Percentiles rank a stretch among this genome's conserved stretches.
Evolutionary conservation across 2,888 invertebrate genomes (phyloP).

Genomic region (Clunio marinus): DNA sequence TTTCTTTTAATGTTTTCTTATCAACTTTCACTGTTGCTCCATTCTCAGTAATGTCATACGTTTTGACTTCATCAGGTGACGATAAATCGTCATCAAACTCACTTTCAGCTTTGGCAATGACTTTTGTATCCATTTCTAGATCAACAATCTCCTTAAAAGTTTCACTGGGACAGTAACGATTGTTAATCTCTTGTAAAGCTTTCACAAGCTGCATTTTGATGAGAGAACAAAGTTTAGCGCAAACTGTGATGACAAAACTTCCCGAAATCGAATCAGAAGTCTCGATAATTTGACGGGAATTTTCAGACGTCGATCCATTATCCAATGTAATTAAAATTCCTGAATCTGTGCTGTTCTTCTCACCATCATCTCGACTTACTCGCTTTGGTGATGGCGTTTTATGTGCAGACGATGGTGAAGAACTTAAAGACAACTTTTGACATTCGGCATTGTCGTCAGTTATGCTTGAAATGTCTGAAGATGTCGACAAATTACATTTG

Average conservation of each 20-base stretch:
- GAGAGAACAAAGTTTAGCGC: slow-evolving; percentile 71
- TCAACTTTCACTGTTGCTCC: slow-evolving; percentile 45
- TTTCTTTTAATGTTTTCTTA: slow-evolving; percentile 44
- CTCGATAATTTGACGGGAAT: slow-evolving; percentile 20
- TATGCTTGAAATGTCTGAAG: slow-evolving; percentile 39
- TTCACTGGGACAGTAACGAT: slow-evolving; percentile 39
- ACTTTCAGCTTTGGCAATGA: slow-evolving; percentile 37
- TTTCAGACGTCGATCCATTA: slow-evolving; percentile 19
- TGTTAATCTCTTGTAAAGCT: slow-evolving; percentile 62
- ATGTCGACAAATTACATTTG: slow-evolving; percentile 39
- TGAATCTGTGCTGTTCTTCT: slow-evolving; percentile 31
- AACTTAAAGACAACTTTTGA: slow-evolving; percentile 20
- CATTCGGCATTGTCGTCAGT: slow-evolving; percentile 29
- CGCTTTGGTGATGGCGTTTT: slow-evolving; percentile 32
- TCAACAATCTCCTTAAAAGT: slow-evolving; percentile 40
- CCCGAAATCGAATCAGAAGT: slow-evolving; percentile 47
- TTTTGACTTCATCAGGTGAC: slow-evolving; percentile 20
- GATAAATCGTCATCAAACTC: slow-evolving; percentile 39
- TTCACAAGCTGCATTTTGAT: slow-evolving; percentile 74
- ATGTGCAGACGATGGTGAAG: slow-evolving; percentile 18
- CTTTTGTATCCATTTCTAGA: slow-evolving; percentile 40
- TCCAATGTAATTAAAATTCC: slow-evolving; percentile 36
- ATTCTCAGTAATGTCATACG: slow-evolving; percentile 39
- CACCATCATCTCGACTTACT: not conserved
- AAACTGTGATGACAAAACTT: slow-evolving; percentile 51